Base-by-base conservation (phyloP, 2,113 vertebrate genomes). In the Anguilla rostrata region DNA sequence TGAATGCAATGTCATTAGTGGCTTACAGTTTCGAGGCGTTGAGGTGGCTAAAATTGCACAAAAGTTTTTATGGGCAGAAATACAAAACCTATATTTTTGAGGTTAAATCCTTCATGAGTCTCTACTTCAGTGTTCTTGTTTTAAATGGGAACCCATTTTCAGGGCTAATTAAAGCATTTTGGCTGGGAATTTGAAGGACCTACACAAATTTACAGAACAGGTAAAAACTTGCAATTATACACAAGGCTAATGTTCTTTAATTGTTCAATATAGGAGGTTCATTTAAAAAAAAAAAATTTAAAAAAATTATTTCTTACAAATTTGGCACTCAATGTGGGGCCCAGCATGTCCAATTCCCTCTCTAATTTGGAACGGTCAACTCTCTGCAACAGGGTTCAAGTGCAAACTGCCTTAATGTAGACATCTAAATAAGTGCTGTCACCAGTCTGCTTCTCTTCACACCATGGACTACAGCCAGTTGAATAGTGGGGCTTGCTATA, bases 31-130 rank as follows among this genome's bases (percentile, higher is more conserved):
- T 82, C 79, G n/a, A 49, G 53, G 26, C 34, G 34, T n/a, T 29
- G 85, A 78, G 29, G 56, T 81, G 85, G 85, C 78, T 66, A 5
- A 81, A 84, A 71, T 34, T 15, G 20, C 82, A 49, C 14, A 57
- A 34, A 34, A 20, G 39, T 15, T 46, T 66, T 18, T 80, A 14
- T 26, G 29, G 34, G 43, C 49, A 79, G 78, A 82, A 22, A 82
- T 53, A 43, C 15, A 4, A 22, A 49, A 53, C n/a, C 81, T 82
- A 43, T 75, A 26, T n/a, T 75, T 75, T 34, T 34, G 71, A 75
- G n/a, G 71, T 75, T 11, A 75, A 75, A 75, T 75, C n/a, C 11
- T 34, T 75, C 34, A 75, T 29, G 26, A 34, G 9, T 75, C n/a
- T 75, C 71, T 34, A 75, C 71, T 26, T 29, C 26, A 75, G 26